Evolutionary conservation across 1,140 invertebrate species (phyloP), one percentile per base, ranked within the genome.

Genomic region (Drosophila nigrodunni): DNA sequence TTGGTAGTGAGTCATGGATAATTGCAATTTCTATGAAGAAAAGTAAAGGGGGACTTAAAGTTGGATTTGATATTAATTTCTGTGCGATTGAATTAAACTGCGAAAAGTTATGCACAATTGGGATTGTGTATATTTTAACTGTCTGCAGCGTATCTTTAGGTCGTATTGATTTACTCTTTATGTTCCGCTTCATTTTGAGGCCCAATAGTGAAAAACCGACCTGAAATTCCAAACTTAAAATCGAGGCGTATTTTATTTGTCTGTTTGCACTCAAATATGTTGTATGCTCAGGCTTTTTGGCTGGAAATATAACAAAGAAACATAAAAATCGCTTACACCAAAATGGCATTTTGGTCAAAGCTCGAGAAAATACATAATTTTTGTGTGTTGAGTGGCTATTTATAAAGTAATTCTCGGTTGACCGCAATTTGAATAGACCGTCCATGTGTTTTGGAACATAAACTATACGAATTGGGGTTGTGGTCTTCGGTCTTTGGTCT

Each of bases 391-490:
- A 65, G 66, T 55, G 55, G 64, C 85, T 89, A 81, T 88, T 88
- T 78, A 71, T 89, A 78, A 80, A 68, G 71, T 57, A 80, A 89
- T 83, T 80, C 58, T 66, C 57, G 68, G 77, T 67, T 85, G 85
- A 88, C 85, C 85, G 83, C 80, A 88, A 83, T 86, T 68, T 73
- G 61, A 67, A 73, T 85, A 74, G 76, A 62, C 25, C 62, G 58
- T 67, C 13, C 30, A 25, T 46, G 43, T 59, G 52, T 55, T 50
- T 58, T 75, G 60, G 52, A 71, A 50, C 74, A 76, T 76, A 76
- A 76, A 75, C 60, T 76, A 57, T 60, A 30, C n/a, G 44, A 66
- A 75, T 75, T 76, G 59, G 61, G 74, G 74, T 66, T 76, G 74
- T 54, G 67, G 58, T 57, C 46, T 30, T 30, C 3, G 25, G 25